Base-by-base conservation (phyloP, 2,113 vertebrate species). In the Elgaria multicarinata region DNA sequence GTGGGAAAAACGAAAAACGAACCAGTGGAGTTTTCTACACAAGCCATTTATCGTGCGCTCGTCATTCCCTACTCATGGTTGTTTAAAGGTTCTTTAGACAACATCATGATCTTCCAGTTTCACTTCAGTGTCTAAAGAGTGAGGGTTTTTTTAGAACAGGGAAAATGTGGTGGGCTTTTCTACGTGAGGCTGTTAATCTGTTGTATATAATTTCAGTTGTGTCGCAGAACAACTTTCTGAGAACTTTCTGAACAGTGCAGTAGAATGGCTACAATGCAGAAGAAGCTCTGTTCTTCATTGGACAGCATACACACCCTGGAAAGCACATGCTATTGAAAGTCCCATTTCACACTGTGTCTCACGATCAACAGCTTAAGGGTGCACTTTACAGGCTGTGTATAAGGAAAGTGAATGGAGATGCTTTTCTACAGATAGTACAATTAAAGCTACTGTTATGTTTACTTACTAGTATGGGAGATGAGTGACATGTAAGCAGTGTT, bases 281-380 rank as follows among this genome's bases (percentile, higher is more conserved):
- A 81, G 0, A 0, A 90, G 78, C 55, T 39, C 0, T 2, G n/a
- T 80, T 74, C 71, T 79, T 86, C 14, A 28, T 0, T 0, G 0
- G 26, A 84, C n/a, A 18, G 76, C 42, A 79, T 55, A 28, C 31
- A 62, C 16, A 13, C 22, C 7, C 79, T 0, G 0, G 72, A 80
- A 79, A 28, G 72, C 2, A 0, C 0, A 0, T 14, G 67, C 71
- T n/a, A 42, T 0, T 0, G n/a, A 0, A 0, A 89, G 53, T 53
- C 16, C 31, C 20, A 81, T 58, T 36, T 0, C 0, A 50, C 46
- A 50, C 12, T 80, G 53, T 0, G 0, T 39, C 78, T n/a, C 77
- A 14, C 36, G 77, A 66, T 53, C 28, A 64, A 50, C 50, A 78
- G 44, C 44, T 7, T n/a, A 80, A 55, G 33, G 31, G 6, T 55